These are phyloP conservation scores for Anaspis maculata DNA, from an alignment of 2,888 invertebrate species.

Conservation along the genomic window DNA sequence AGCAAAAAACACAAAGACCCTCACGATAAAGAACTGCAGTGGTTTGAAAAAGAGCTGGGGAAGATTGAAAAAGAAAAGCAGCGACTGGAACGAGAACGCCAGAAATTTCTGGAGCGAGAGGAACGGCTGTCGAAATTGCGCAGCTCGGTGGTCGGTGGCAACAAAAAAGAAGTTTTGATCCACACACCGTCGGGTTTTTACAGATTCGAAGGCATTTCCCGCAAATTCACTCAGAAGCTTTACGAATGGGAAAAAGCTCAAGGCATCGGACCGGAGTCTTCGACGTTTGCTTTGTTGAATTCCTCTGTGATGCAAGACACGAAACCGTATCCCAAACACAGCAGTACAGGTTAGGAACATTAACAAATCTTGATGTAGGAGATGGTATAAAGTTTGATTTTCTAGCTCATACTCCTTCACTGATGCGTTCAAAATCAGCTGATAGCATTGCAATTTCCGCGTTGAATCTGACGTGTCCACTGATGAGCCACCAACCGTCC, in stretches of 20 bases:
- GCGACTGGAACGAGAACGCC: slow-evolving; percentile 51
- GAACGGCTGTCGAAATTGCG: slow-evolving; percentile 54
- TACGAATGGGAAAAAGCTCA: slow-evolving; percentile 90
- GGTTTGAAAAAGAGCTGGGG: slow-evolving; percentile 51
- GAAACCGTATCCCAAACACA: not conserved
- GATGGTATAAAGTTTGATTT: too few species aligned
- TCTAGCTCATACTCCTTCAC: slow-evolving; percentile 17
- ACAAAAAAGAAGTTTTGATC: slow-evolving; percentile 66
- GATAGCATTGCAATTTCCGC: slow-evolving; percentile 57
- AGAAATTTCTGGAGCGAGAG: slow-evolving; percentile 57
- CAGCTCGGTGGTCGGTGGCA: slow-evolving; percentile 47
- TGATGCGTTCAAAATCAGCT: slow-evolving; percentile 69
- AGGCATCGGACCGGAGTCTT: slow-evolving; percentile 77
- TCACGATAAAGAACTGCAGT: slow-evolving; percentile 47
- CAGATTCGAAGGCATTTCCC: slow-evolving; percentile 77
- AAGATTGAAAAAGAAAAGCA: slow-evolving; percentile 55
- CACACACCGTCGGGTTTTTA: slow-evolving; percentile 77
- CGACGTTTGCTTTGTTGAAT: slow-evolving; percentile 71
- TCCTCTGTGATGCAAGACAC: slow-evolving; percentile 44
- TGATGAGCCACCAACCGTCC: slow-evolving; percentile 59
- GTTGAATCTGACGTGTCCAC: slow-evolving; percentile 38
- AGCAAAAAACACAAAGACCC: slow-evolving; percentile 36
- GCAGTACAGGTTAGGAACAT: not conserved
- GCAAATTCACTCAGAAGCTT: slow-evolving; percentile 80
- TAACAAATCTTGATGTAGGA: too few species aligned